Base-by-base conservation (phyloP, 2,888 invertebrate genomes). In the Punctoribates punctum region DNA sequence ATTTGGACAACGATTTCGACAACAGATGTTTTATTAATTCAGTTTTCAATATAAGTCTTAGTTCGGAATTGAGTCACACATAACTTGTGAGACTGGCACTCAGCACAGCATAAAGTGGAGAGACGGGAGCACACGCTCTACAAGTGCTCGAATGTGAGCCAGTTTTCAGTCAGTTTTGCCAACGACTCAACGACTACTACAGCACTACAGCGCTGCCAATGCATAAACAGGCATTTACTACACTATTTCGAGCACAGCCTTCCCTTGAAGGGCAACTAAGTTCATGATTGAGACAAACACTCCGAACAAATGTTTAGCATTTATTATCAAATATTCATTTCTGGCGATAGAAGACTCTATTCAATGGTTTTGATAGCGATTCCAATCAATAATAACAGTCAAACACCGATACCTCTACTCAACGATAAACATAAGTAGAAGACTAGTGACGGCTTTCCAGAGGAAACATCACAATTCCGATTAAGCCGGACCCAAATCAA, bases 11-110 rank as follows among this genome's bases (percentile, higher is more conserved):
- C n/a, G n/a, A n/a, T n/a, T n/a, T n/a, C 9, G 6, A 15, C 17
- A 65, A 65, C 65, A 65, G 65, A 67, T 67, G 67, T 67, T 67
- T 29, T 67, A 67, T 67, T 67, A 67, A 67, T 67, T 60, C 60
- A 60, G 60, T 60, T 60, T 27, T 51, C 15, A 60, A 60, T 60
- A 60, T 60, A 57, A 25, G 38, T 67, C 27, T 65, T 38, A 20
- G 67, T 67, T 42, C 20, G 42, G 67, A 34, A 38, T 67, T 67
- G 38, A 42, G 42, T 13, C 51, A 51, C 51, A 51, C 20, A 51
- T 51, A 20, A 51, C 51, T 51, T 23, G 25, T 60, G 27, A 60
- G 60, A 23, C 60, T 23, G 6, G 23, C 27, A 60, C 60, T 60
- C 23, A 60, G 13, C 57, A 25, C 57, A 57, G 9, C 6, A 8